Percentiles rank a stretch among this genome's conserved stretches.
These are phyloP conservation scores for Hozukius guyotensis DNA, from an alignment of 2,797 vertebrate genomes.

Conservation along the genomic window DNA sequence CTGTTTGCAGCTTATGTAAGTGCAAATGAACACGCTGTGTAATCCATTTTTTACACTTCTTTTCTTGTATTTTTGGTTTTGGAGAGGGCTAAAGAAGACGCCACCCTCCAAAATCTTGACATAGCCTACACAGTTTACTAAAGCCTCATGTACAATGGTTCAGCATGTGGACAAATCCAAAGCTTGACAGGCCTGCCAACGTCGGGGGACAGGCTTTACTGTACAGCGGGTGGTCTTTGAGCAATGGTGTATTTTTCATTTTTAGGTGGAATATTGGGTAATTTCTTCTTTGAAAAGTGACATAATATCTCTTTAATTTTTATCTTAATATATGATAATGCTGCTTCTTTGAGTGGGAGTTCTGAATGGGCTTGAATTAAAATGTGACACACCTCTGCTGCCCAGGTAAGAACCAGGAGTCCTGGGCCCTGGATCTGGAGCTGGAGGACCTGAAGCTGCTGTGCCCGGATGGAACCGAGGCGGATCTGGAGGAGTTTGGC, in stretches of 20 bases:
- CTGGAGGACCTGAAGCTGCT: constrained; percentile 86
- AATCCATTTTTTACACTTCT: background rate
- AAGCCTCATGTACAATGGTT: background rate
- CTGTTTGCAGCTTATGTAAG: background rate
- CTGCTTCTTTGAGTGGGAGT: background rate
- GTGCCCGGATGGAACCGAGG: constrained; percentile 83
- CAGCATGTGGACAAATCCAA: background rate
- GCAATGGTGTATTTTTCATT: background rate
- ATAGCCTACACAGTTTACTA: background rate
- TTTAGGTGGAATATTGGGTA: background rate
- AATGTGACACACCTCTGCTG: background rate
- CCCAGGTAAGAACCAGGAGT: constrained; percentile 85
- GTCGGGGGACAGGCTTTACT: background rate
- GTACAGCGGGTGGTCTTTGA: background rate
- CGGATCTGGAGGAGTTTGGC: constrained; percentile 67
- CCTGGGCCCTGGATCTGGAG: constrained; percentile 86
- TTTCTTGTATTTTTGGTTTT: background rate
- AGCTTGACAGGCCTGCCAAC: background rate
- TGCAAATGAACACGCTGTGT: background rate
- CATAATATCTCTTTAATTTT: too few relatives aligned
- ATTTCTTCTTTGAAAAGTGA: background rate
- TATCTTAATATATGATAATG: background rate
- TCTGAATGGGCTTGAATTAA: background rate
- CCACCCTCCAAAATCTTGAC: background rate
- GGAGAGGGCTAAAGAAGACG: background rate